These are phyloP conservation scores for Burhinus oedicnemus DNA, from an alignment of 2,113 vertebrate genomes.

Conservation along the genomic window DNA sequence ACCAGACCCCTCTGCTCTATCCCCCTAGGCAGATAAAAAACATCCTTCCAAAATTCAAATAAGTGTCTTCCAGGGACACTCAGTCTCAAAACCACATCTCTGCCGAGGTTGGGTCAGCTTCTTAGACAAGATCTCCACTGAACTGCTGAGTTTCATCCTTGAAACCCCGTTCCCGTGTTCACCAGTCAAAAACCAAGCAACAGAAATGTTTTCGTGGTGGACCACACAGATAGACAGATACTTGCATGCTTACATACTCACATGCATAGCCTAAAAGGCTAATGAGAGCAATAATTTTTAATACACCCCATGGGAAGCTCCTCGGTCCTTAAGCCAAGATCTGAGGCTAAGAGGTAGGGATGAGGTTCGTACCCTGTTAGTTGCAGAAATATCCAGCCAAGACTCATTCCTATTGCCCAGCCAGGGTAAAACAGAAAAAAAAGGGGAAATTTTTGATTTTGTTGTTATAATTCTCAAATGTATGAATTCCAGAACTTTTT, in stretches of 20 bases:
- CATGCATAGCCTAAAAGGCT: background rate
- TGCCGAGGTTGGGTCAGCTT: background rate
- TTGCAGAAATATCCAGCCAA: background rate
- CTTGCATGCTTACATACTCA: no score
- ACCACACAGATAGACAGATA: no score
- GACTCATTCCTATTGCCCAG: background rate
- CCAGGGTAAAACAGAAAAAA: background rate
- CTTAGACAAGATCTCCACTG: background rate
- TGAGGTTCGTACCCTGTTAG: background rate
- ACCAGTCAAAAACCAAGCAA: background rate
- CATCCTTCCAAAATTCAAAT: background rate
- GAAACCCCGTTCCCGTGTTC: accelerated
- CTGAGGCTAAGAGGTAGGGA: background rate
- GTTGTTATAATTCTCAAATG: background rate
- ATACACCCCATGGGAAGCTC: background rate
- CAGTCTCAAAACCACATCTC: background rate
- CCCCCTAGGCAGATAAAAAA: background rate
- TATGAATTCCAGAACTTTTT: background rate
- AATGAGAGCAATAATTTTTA: background rate
- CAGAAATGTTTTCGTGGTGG: background rate
- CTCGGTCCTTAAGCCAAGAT: background rate
- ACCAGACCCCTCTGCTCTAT: background rate
- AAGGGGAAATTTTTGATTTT: accelerated
- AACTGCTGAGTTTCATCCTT: background rate
- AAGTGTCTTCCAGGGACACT: background rate